Conservation (phyloP, 2,888 invertebrate species). For the Xestobium rufovillosum region DNA sequence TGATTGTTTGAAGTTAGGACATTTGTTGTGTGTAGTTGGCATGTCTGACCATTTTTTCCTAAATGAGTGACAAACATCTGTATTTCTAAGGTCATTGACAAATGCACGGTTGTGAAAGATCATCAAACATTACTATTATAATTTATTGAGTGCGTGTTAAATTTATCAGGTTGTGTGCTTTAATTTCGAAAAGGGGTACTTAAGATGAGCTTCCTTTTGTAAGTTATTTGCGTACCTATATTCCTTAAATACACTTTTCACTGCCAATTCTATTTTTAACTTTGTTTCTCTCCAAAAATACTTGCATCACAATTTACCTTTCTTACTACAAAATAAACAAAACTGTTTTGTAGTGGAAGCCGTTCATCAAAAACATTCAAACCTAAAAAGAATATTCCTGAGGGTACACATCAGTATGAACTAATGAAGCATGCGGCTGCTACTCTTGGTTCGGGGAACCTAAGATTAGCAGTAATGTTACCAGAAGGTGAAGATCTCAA, state of each 20-base stretch:
- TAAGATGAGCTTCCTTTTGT: constrained; percentile 60
- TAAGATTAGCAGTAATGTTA: constrained; percentile 90
- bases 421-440: constrained; percentile 99
- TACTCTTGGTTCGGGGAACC: constrained; percentile 94
- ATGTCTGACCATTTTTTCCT: constrained; percentile 14
- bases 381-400: constrained; percentile 97
- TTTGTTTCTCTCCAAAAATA: not conserved
- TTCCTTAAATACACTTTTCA: constrained; percentile 4
- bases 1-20: not conserved
- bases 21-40: not conserved
- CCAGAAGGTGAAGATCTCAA: constrained; percentile 99
- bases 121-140: constrained; percentile 4
- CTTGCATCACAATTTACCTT: not conserved
- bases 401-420: constrained; percentile 98
- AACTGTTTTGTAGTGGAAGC: constrained; percentile 59
- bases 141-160: not conserved
- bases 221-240: constrained; percentile 39
- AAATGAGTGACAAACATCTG: constrained; percentile 29
- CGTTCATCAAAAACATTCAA: constrained; percentile 96
- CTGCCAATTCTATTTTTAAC: constrained; percentile 13
- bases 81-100: constrained; percentile 33
- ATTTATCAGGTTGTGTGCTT: constrained; percentile 11
- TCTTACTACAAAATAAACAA: constrained; percentile 6
- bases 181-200: constrained; percentile 14
- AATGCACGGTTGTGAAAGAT: constrained; percentile 24